Evolutionary conservation across 2,888 invertebrate genomes (phyloP), one percentile per base, ranked within the genome.

Genomic region (Zootermopsis nevadensis): DNA sequence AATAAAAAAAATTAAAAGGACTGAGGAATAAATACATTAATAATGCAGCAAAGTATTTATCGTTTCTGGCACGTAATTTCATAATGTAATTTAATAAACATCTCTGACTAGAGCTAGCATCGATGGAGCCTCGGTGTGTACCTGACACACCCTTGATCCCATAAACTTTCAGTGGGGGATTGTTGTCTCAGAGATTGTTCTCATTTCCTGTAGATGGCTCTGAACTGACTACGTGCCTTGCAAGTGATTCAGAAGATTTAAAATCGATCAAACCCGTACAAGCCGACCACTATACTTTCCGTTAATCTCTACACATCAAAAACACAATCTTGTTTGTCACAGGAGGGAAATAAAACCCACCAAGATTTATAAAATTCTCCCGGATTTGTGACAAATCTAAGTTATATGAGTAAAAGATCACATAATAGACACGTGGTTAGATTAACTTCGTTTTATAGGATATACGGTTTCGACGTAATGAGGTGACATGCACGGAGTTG

Each of bases 151-250:
- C 12, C 31, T 33, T 69, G 30, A 69, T 69, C 69, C 69, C 31
- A 33, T 33, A 33, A 33, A 69, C 27, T 8, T 30, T 4, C 31
- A 12, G 22, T 30, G 69, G 24, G n/a, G 31, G 69, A 69, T 69
- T 69, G 69, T 69, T 69, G 69, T 31, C 8, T 33, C 12, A 24
- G 22, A 69, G 69, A 33, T 0, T 22, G 69, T 33, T 33, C 69
- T 24, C 69, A 69, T 69, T 69, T 33, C 19, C 69, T 69, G 33
- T 19, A 69, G 69, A 69, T 69, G 69, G 69, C 69, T 27, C 69
- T 22, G 69, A 69, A 69, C 33, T 69, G 69, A 69, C 69, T 69
- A 69, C 69, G 69, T 69, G 69, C 69, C 31, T 30, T 69, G 69
- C 69, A 69, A 69, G 31, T 69, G 69, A 69, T 69, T 22, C 27